A percentile compares a stretch with the other conserved stretches of the same genome.
Evolutionary conservation across 2,888 invertebrate species (phyloP).

Genomic region (Noctua pronuba): DNA sequence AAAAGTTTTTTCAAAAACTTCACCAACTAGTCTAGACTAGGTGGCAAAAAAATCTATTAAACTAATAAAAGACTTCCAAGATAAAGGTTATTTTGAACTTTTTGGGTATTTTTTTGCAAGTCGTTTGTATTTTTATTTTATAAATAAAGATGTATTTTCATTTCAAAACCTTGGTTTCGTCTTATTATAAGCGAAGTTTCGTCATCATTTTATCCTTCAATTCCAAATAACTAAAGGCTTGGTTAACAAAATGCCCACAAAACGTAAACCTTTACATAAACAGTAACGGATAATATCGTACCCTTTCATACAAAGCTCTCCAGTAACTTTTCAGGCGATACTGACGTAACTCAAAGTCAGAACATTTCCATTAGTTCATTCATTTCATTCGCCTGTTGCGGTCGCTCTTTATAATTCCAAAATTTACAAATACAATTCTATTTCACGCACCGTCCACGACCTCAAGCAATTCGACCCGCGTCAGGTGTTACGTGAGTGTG

Average conservation of each 20-base stretch:
- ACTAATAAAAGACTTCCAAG: not conserved
- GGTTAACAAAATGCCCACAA: not conserved
- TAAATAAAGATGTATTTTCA: not conserved
- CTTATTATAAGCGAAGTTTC: not conserved
- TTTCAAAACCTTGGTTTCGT: not conserved
- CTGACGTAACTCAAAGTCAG: constrained; percentile 38
- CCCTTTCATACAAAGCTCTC: constrained; percentile 15
- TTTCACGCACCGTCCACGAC: constrained; percentile 1
- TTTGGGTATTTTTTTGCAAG: not conserved
- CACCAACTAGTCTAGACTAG: too few relatives aligned
- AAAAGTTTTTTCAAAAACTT: too few relatives aligned
- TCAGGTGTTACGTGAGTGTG: not conserved
- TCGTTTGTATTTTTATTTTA: not conserved
- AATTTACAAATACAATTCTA: constrained; percentile 31
- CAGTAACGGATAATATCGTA: not conserved
- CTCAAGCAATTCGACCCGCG: not conserved
- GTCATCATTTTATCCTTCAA: not conserved
- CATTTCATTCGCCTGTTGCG: constrained; percentile 41
- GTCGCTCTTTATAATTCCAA: constrained; percentile 36
- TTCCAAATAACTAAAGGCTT: not conserved
- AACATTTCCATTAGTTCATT: constrained; percentile 39
- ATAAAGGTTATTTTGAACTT: not conserved
- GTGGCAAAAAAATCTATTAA: not conserved
- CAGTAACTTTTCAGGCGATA: constrained; percentile 31
- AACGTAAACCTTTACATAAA: not conserved